Evolutionary conservation across 2,113 vertebrate species (phyloP).

Genomic region (Oncorhynchus masou): DNA sequence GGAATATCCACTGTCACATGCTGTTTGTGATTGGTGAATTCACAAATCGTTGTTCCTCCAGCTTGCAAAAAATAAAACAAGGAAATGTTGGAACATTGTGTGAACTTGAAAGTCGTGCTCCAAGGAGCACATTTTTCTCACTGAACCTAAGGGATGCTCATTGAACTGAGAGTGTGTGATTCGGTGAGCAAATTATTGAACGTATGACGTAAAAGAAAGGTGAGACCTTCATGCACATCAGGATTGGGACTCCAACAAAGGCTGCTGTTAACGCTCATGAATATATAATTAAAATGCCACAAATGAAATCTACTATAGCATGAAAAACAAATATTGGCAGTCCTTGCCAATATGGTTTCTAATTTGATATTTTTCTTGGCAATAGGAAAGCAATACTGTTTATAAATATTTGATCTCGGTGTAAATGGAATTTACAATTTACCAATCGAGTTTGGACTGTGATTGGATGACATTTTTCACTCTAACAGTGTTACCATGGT

Average conservation of each 20-base stretch:
- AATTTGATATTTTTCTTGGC: constrained; percentile 45
- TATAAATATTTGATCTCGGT: constrained; percentile 39
- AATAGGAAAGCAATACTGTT: constrained; percentile 28
- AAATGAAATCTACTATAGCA: constrained; percentile 44
- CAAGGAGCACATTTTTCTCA: constrained; percentile 23
- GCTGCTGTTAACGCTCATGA: constrained; percentile 26
- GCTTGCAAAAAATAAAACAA: constrained; percentile 15
- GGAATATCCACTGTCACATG: constrained; percentile 55
- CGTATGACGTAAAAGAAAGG: constrained; percentile 24
- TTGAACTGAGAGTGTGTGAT: constrained; percentile 49
- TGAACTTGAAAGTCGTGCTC: constrained; percentile 33
- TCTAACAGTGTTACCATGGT: constrained; percentile 22
- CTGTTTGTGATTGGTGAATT: constrained; percentile 58
- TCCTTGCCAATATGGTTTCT: constrained; percentile 18
- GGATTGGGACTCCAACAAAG: constrained; percentile 21
- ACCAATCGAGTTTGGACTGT: constrained; percentile 28
- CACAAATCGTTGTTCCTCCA: constrained; percentile 41
- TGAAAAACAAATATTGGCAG: constrained; percentile 41
- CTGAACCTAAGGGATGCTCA: constrained; percentile 29
- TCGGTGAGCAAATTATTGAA: constrained; percentile 44
- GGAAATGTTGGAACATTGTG: constrained; percentile 43
- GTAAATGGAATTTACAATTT: constrained; percentile 40
- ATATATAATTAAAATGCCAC: constrained; percentile 48
- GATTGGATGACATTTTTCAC: constrained; percentile 25
- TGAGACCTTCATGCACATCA: constrained; percentile 11